These are phyloP conservation scores for Cylloceria caligata DNA, from an alignment of 2,888 invertebrate species.

Conservation along the genomic window DNA sequence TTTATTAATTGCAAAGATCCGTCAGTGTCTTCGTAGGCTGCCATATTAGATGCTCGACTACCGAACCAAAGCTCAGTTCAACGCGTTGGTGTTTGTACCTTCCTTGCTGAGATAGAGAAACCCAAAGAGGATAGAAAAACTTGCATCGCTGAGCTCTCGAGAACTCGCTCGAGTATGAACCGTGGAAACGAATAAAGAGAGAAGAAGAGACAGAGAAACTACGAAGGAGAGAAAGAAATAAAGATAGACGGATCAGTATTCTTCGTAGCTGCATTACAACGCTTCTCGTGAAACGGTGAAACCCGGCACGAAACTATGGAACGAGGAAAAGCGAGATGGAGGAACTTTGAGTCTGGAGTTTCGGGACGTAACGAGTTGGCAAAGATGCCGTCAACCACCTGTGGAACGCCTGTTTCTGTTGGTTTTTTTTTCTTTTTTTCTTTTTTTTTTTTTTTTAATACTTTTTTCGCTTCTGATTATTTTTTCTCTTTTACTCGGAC, in stretches of 20 bases:
- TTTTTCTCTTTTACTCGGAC: conserved; percentile 20
- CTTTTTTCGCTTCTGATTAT: conserved; percentile 5
- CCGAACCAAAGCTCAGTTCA: conserved; percentile 74
- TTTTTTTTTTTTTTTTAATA: conserved; percentile 30
- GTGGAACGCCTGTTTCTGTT: conserved; percentile 54
- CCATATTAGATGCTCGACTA: conserved; percentile 80
- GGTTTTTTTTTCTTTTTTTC: conserved; percentile 32
- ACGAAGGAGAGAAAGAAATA: conserved; percentile 51
- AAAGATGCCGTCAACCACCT: conserved; percentile 68
- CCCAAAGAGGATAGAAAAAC: conserved; percentile 29
- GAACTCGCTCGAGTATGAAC: conserved; percentile 39
- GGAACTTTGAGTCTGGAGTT: conserved; percentile 43
- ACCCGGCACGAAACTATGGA: conserved; percentile 46
- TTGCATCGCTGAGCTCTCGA: conserved; percentile 38
- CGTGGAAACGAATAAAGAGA: conserved; percentile 45
- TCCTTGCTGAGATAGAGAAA: conserved; percentile 39
- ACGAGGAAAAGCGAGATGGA: conserved; percentile 51
- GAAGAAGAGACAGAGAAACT: conserved; percentile 49
- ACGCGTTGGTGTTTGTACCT: conserved; percentile 33
- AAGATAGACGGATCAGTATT: conserved; percentile 34
- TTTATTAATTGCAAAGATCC: conserved; percentile 83
- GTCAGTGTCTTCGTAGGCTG: conserved; percentile 81
- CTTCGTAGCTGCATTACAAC: conserved; percentile 41
- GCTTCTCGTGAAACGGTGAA: conserved; percentile 54
- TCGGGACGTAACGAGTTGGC: conserved; percentile 55